Percentiles rank a stretch among this genome's conserved stretches.
Evolutionary conservation across 2,888 invertebrate species (phyloP).

Genomic region (Aphodius granarius): DNA sequence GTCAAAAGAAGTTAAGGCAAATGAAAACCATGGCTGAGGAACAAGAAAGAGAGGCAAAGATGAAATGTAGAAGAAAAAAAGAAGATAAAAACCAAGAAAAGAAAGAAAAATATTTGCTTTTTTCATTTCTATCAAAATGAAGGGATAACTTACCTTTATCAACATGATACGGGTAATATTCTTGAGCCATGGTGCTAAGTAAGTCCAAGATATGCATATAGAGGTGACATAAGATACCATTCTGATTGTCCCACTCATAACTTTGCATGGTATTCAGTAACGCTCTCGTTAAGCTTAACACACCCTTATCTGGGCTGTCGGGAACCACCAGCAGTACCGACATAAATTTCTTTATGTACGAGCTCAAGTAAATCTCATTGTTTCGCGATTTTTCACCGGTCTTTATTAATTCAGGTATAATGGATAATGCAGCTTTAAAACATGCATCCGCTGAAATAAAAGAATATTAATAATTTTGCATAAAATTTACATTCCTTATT

Average conservation of each 20-base stretch:
- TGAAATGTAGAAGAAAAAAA: too few relatives aligned
- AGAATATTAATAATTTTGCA: conserved; percentile 11
- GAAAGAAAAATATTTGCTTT: too few relatives aligned
- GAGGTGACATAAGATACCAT: conserved; percentile 66
- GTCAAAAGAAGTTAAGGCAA: too few relatives aligned
- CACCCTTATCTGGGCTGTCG: conserved; percentile 87
- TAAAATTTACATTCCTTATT: not conserved
- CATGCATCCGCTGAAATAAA: conserved; percentile 81
- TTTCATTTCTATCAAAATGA: conserved; percentile 10
- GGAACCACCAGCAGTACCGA: conserved; percentile 84
- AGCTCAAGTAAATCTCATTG: conserved; percentile 70
- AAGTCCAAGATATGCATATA: conserved; percentile 78
- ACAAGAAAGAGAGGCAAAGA: too few relatives aligned
- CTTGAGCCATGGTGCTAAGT: conserved; percentile 77
- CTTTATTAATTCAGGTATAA: conserved; percentile 78
- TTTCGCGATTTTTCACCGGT: conserved; percentile 70
- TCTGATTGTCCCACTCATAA: conserved; percentile 70
- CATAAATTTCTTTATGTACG: conserved; percentile 75
- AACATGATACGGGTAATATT: conserved; percentile 83
- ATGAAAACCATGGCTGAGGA: too few relatives aligned
- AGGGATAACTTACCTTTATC: conserved; percentile 82
- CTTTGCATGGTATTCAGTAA: conserved; percentile 80
- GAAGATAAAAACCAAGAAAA: too few relatives aligned
- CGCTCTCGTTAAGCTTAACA: conserved; percentile 77
- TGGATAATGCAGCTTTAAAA: conserved; percentile 82